Percentiles rank a stretch among this genome's conserved stretches.
Evolutionary conservation across 2,888 invertebrate species (phyloP).

Genomic region (Orgyia antiqua): DNA sequence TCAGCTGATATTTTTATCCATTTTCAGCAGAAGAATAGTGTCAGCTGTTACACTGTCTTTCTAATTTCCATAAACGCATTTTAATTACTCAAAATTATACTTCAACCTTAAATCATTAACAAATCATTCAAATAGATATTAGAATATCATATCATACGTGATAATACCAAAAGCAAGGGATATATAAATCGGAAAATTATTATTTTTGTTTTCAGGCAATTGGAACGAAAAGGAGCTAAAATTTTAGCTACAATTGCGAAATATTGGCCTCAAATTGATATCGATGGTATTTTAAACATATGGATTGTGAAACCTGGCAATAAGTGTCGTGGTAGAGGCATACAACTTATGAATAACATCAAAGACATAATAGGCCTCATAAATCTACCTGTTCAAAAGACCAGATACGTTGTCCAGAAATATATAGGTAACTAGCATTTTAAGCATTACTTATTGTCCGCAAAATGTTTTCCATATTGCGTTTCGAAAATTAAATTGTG

Average conservation of each 20-base stretch:
- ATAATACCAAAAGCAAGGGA: too few relatives aligned
- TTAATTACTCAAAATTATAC: too few relatives aligned
- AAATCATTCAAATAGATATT: too few relatives aligned
- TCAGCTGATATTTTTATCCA: too few relatives aligned
- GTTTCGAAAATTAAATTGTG: not conserved
- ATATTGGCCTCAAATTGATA: conserved; percentile 89
- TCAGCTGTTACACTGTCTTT: too few relatives aligned
- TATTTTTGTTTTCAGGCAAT: conserved; percentile 42
- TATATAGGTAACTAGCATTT: conserved; percentile 85
- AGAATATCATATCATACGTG: too few relatives aligned
- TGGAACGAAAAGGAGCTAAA: conserved; percentile 76
- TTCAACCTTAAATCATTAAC: too few relatives aligned
- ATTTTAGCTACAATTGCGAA: conserved; percentile 82
- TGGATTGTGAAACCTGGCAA: conserved; percentile 98
- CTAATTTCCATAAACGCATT: too few relatives aligned
- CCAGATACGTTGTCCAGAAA: conserved; percentile 95
- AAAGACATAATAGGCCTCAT: conserved; percentile 88
- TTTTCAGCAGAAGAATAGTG: too few relatives aligned
- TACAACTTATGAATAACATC: conserved; percentile 89
- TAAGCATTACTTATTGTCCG: not conserved
- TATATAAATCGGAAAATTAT: too few relatives aligned
- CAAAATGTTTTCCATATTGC: too few relatives aligned
- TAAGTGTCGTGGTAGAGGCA: conserved; percentile 94
- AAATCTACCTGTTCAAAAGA: conserved; percentile 82
- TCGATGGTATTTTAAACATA: conserved; percentile 92